Percentiles rank a stretch among this genome's conserved stretches.
These are phyloP conservation scores for Armadillidium nasatum DNA, from an alignment of 1,140 invertebrate genomes.

Conservation along the genomic window DNA sequence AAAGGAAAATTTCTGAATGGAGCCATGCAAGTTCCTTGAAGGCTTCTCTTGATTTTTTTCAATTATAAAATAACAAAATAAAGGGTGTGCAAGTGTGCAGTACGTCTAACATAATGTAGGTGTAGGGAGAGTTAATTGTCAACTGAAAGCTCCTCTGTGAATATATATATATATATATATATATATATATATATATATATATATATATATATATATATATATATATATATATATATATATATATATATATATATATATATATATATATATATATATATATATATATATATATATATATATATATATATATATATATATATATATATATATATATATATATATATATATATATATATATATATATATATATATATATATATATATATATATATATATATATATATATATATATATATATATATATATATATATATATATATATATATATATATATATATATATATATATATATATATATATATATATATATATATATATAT, in stretches of 20 bases:
- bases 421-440: no score
- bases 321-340: background rate
- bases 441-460: background rate
- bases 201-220: background rate
- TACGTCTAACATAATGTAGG: no score
- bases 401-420: no score
- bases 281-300: no score
- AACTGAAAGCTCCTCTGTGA: no score
- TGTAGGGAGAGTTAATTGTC: no score
- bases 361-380: background rate
- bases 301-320: background rate
- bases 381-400: background rate
- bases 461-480: background rate
- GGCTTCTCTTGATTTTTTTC: no score
- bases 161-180: no score
- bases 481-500: background rate
- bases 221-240: background rate
- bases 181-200: background rate
- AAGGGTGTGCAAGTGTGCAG: no score
- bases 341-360: background rate
- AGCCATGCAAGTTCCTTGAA: no score
- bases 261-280: background rate
- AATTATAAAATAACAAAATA: no score
- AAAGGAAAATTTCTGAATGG: no score
- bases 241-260: background rate